Evolutionary conservation across 2,113 vertebrate genomes (phyloP).

Genomic region (Cisticola juncidis): DNA sequence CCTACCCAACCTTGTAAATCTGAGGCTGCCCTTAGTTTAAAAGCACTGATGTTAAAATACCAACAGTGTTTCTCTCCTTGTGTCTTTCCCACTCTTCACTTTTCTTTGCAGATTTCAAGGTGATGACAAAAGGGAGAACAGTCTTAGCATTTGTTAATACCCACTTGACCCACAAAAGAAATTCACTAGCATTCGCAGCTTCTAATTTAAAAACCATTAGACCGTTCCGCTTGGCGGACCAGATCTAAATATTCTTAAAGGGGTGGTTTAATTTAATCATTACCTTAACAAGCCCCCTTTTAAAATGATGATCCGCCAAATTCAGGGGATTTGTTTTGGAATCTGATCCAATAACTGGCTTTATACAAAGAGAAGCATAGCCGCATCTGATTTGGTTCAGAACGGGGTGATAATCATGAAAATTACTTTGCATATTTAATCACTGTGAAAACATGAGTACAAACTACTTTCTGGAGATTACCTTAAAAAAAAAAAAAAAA

Average conservation of each 20-base stretch:
- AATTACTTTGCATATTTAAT: conserved; percentile 90
- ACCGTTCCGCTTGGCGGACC: conserved; percentile 91
- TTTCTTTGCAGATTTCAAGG: conserved; percentile 80
- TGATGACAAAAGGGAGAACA: conserved; percentile 79
- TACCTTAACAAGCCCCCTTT: conserved; percentile 95
- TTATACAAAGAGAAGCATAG: conserved; percentile 80
- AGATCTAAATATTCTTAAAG: conserved; percentile 96
- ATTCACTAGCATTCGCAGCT: conserved; percentile 76
- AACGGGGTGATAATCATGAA: conserved; percentile 82
- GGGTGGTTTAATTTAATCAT: conserved; percentile 98
- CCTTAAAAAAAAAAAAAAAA: conserved; percentile 68
- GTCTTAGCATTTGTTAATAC: conserved; percentile 84
- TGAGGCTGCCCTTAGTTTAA: conserved; percentile 54
- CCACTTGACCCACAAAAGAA: conserved; percentile 84
- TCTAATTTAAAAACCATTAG: conserved; percentile 93
- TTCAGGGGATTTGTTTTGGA: conserved; percentile 93
- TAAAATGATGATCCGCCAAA: conserved; percentile 92
- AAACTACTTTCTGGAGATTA: conserved; percentile 85
- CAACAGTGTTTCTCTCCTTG: conserved; percentile 33
- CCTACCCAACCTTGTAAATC: background rate
- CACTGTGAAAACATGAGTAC: conserved; percentile 80
- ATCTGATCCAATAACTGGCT: conserved; percentile 90
- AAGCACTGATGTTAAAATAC: conserved; percentile 27
- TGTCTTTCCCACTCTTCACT: conserved; percentile 58
- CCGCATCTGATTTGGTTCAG: conserved; percentile 84